Evolutionary conservation across 2,797 vertebrate genomes (phyloP).

Genomic region (Thunnus albacares): DNA sequence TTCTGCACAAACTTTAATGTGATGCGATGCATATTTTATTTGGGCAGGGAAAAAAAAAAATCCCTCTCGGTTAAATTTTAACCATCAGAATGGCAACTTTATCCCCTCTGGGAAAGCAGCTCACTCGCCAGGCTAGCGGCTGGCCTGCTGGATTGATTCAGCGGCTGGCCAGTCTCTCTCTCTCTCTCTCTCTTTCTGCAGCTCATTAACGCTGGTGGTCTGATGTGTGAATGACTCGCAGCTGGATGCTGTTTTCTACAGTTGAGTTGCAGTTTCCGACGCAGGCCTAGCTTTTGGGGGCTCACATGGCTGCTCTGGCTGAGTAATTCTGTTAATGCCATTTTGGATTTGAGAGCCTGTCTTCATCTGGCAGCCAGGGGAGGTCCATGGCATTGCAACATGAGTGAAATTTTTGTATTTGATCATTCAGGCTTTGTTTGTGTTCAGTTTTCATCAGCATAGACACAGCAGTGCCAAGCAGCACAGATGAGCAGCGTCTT

Average conservation of each 20-base stretch:
- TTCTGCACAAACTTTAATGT: neutral
- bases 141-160: neutral
- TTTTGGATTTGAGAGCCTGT: slow-evolving; percentile 41
- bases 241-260: slow-evolving; percentile 16
- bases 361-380: slow-evolving; percentile 46
- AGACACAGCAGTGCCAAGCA: slow-evolving; percentile 17
- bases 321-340: slow-evolving; percentile 47
- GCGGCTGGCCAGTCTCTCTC: neutral
- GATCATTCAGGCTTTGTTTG: slow-evolving; percentile 40
- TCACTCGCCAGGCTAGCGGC: neutral
- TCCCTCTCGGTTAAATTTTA: slow-evolving; percentile 19
- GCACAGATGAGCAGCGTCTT: slow-evolving; percentile 46
- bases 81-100: slow-evolving; percentile 7
- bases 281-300: slow-evolving; percentile 6
- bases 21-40: slow-evolving; percentile 37
- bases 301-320: slow-evolving; percentile 34
- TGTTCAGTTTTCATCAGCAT: slow-evolving; percentile 31
- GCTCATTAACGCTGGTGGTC: slow-evolving; percentile 5
- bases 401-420: slow-evolving; percentile 46
- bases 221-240: slow-evolving; percentile 25
- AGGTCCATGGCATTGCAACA: slow-evolving; percentile 20
- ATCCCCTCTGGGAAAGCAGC: slow-evolving; percentile 9
- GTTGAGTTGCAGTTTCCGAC: slow-evolving; percentile 20
- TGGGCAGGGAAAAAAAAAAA: neutral
- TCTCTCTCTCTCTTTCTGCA: neutral